These are phyloP conservation scores for Ascaphus truei DNA, from an alignment of 2,113 vertebrate species.

Conservation along the genomic window DNA sequence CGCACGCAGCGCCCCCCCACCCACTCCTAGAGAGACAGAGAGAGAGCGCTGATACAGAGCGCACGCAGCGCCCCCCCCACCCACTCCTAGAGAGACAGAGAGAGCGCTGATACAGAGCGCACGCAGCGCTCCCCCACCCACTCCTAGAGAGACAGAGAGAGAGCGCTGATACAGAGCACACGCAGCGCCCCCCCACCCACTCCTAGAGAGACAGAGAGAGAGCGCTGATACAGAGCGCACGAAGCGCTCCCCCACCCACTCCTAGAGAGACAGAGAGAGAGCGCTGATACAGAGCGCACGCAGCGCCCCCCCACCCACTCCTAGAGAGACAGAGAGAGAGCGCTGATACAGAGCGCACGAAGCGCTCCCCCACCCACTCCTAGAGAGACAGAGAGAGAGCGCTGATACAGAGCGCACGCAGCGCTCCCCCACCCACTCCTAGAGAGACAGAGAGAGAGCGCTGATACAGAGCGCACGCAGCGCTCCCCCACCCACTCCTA, in stretches of 20 bases:
- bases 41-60: slow-evolving; percentile 57
- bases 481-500: slow-evolving; percentile 98
- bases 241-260: slow-evolving; percentile 97
- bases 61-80: slow-evolving; percentile 95
- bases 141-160: slow-evolving; percentile 63
- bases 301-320: slow-evolving; percentile 98
- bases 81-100: slow-evolving; percentile 77
- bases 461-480: slow-evolving; percentile 80
- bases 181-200: slow-evolving; percentile 96
- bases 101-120: slow-evolving; percentile 62
- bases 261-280: slow-evolving; percentile 55
- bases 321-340: slow-evolving; percentile 48
- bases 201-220: slow-evolving; percentile 61
- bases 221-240: slow-evolving; percentile 74
- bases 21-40: slow-evolving; percentile 77
- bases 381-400: slow-evolving; percentile 39
- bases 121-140: slow-evolving; percentile 97
- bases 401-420: slow-evolving; percentile 80
- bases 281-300: slow-evolving; percentile 73
- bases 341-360: slow-evolving; percentile 76
- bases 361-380: slow-evolving; percentile 98
- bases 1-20: slow-evolving; percentile 96
- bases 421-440: slow-evolving; percentile 98
- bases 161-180: slow-evolving; percentile 70
- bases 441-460: not conserved